Conservation (phyloP, 64 coral and sea anemone species). For the Pachyseris speciosa region DNA sequence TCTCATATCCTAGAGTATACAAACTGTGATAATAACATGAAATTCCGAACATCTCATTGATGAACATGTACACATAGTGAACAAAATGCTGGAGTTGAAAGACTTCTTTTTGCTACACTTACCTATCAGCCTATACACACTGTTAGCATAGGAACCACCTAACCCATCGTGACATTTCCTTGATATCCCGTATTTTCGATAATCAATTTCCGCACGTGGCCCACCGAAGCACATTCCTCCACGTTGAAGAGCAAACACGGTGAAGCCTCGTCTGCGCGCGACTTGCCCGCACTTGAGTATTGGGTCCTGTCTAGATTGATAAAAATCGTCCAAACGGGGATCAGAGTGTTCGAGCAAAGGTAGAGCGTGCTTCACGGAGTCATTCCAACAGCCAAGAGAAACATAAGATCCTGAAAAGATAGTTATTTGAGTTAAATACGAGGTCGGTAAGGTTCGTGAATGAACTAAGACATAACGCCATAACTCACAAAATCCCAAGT, state of each 20-base stretch:
- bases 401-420: conserved; percentile 65
- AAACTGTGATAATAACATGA: too few relatives aligned
- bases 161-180: conserved; percentile 67
- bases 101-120: neutral
- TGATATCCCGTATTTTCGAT: conserved; percentile 80
- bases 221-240: conserved; percentile 89
- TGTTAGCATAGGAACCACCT: conserved; percentile 80
- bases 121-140: conserved; percentile 87
- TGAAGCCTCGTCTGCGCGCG: conserved; percentile 75
- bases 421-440: neutral
- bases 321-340: conserved; percentile 68
- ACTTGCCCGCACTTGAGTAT: conserved; percentile 82
- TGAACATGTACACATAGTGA: neutral
- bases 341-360: conserved; percentile 70
- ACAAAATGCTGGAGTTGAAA: neutral
- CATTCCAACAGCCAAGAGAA: conserved; percentile 86
- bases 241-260: conserved; percentile 79
- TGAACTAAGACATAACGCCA: neutral
- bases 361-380: conserved; percentile 60
- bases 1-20: too few relatives aligned
- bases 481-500: too few relatives aligned
- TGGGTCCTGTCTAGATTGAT: conserved; percentile 67
- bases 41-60: too few relatives aligned
- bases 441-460: neutral
- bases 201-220: conserved; percentile 53